A percentile compares a stretch with the other conserved stretches of the same genome.
Conservation (phyloP, 1,140 invertebrate genomes). For the Bombus vancouverensis region DNA sequence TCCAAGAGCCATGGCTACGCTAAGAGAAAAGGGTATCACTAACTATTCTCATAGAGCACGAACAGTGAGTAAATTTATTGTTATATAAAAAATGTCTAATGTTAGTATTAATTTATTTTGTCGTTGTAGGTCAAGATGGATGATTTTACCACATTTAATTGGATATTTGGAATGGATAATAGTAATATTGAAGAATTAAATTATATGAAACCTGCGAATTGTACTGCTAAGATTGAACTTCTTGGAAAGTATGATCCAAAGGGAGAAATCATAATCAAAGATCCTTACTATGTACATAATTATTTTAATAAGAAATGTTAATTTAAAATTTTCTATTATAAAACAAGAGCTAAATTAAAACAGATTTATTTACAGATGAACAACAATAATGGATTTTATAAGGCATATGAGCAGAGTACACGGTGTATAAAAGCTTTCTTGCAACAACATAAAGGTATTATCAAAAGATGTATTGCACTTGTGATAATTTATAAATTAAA, state of each 20-base stretch:
- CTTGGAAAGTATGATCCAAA: conserved; percentile 92
- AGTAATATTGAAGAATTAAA: conserved; percentile 90
- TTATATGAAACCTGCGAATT: conserved; percentile 83
- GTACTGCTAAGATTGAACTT: conserved; percentile 88
- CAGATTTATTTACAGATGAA: conserved; percentile 80
- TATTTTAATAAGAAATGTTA: conserved; percentile 2
- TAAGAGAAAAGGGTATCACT: conserved; percentile 88
- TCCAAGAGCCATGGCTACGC: conserved; percentile 86
- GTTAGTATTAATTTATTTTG: background rate
- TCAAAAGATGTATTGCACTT: background rate
- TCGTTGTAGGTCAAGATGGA: conserved; percentile 84
- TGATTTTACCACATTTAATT: conserved; percentile 92
- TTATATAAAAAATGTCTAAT: background rate
- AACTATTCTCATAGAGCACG: conserved; percentile 89
- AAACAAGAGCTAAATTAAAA: conserved; percentile 25
- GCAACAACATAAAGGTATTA: conserved; percentile 48
- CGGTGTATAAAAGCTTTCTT: conserved; percentile 87
- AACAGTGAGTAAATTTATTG: conserved; percentile 82
- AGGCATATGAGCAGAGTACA: conserved; percentile 87
- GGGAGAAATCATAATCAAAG: conserved; percentile 90
- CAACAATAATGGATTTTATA: conserved; percentile 86
- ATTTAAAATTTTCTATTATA: background rate
- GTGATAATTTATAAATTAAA: background rate
- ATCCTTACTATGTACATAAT: conserved; percentile 92
- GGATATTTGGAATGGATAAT: conserved; percentile 96